Evolutionary conservation across 1,140 invertebrate species (phyloP), one percentile per base, ranked within the genome.

Genomic region (Papilio polytes): DNA sequence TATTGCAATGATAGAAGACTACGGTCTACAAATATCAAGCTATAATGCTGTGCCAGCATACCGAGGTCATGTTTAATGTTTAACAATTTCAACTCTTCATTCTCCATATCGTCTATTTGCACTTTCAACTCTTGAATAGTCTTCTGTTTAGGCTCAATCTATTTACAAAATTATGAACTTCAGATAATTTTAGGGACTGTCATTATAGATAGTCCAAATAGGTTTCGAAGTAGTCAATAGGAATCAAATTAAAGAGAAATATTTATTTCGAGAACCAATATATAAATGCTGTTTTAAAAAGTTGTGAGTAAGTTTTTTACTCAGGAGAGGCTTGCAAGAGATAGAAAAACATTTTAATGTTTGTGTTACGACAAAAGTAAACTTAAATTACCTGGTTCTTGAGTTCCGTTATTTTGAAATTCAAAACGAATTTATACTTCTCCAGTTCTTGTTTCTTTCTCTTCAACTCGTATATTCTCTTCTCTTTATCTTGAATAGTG

Each of bases 401-500:
- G 12, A 98, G 89, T 90, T 98, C 98, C 59, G 97, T 96, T 48
- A 99, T 98, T 93, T 98, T 98, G 87, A 98, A 98, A 86, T 98
- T 98, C 20, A 98, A 92, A 15, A 98, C 97, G 92, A 98, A 98
- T 90, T 98, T 98, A 85, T 97, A 98, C 89, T 99, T 99, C 87
- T 99, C 98, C 80, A 99, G 89, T 91, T 98, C 98, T 87, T 98
- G 97, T 88, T 98, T 98, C 87, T 97, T 98, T 76, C 97, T 96
- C 89, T 98, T 97, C 80, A 98, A 91, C 82, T 98, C 98, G 84
- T 97, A 97, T 80, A 99, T 98, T 82, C 97, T 95, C 88, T 97
- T 97, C 93, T 99, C 98, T 90, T 98, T 98, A 53, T 98, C 97
- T 84, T 97, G 96, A 83, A 99, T 98, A 2, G 97, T 97, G 2